Conservation (phyloP, 2,797 vertebrate genomes). For the Limosa lapponica region DNA sequence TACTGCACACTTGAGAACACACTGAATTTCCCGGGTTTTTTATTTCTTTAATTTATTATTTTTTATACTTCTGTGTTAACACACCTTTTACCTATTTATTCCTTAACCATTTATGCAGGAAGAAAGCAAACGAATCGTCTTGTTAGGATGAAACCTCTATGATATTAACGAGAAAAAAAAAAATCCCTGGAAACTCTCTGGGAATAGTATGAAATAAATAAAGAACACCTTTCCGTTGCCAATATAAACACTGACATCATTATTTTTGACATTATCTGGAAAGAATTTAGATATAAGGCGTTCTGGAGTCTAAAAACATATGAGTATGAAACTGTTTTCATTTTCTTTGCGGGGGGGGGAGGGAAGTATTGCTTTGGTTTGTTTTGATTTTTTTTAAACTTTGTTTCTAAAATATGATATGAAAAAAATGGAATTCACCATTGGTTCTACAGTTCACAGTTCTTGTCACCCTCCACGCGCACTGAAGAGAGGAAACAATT, state of each 20-base stretch:
- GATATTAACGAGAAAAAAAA: conserved; percentile 57
- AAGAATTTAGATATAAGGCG: conserved; percentile 81
- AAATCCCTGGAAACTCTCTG: conserved; percentile 78
- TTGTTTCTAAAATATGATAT: background rate
- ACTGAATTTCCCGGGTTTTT: conserved; percentile 68
- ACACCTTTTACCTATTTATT: conserved; percentile 34
- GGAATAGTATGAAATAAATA: conserved; percentile 80
- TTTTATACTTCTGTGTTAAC: background rate
- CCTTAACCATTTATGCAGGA: conserved; percentile 28
- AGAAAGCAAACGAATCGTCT: background rate
- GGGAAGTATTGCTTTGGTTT: conserved; percentile 64
- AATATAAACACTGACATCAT: conserved; percentile 83
- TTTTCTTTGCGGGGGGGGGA: conserved; percentile 61
- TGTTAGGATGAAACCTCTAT: conserved; percentile 13
- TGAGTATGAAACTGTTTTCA: conserved; percentile 67
- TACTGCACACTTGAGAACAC: conserved; percentile 82
- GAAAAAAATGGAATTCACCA: background rate
- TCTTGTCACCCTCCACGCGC: background rate
- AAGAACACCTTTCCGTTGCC: conserved; percentile 75
- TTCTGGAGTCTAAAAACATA: conserved; percentile 75
- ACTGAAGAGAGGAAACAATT: background rate
- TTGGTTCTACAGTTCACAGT: background rate
- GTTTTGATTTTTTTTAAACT: background rate
- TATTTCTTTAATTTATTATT: conserved; percentile 2
- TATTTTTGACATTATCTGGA: conserved; percentile 83